Base-by-base conservation (phyloP, 2,888 invertebrate species). In the Drosophila borborema region DNA sequence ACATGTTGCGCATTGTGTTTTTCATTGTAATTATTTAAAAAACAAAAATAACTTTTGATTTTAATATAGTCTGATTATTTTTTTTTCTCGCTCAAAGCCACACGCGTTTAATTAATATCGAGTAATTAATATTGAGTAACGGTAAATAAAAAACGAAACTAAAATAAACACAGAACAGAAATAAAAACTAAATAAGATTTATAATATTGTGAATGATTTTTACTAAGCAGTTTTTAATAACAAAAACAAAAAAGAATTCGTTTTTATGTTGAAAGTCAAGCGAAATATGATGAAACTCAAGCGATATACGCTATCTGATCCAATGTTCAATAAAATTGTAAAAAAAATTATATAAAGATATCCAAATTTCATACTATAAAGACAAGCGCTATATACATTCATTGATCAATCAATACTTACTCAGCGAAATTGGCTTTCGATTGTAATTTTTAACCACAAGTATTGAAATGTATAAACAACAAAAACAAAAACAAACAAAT, bases 21-120 rank as follows among this genome's bases (percentile, higher is more conserved):
- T 53, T 65, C 53, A 46, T 53, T 74, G 63, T 74, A 59, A 70
- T 65, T 65, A 74, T 64, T 54, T 43, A 49, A 74, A 68, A 54
- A 43, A 58, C 49, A 43, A 61, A 61, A 59, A 68, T 48, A 54
- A 53, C 20, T 43, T 60, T 80, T 70, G 60, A 66, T 80, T 80
- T 74, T 77, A 71, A 71, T 54, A 46, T 71, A 79, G 80, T 71
- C 75, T 74, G 75, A 78, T 80, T 64, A 63, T 56, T 59, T 64
- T 70, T 70, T 66, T 68, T 63, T 54, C 61, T 72, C 81, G 81
- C 79, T 79, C 77, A 81, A 79, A 79, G 81, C 70, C 77, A 66
- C 80, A 69, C 49, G 62, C 80, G 69, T 69, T 80, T 64, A 69
- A 71, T 58, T 61, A 62, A 75, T 70, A 36, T 43, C 70, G 51